These are phyloP conservation scores for Eupleurogrammus muticus DNA, from an alignment of 2,797 vertebrate species.

Conservation along the genomic window DNA sequence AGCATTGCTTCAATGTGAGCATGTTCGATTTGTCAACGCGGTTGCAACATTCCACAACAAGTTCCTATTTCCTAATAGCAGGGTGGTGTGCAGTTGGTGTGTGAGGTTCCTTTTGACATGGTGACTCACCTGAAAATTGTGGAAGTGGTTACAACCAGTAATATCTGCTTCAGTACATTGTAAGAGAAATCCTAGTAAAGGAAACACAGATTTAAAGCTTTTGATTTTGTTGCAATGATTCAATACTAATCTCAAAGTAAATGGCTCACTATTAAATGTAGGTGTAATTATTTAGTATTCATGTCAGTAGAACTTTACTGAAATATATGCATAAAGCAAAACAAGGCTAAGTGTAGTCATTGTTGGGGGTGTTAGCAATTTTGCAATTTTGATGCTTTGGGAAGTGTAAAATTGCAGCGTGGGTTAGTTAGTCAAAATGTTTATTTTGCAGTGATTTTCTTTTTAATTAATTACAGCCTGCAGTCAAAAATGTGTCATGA, in stretches of 20 bases:
- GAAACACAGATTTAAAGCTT: not conserved
- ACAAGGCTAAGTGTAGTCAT: not conserved
- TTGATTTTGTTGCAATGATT: not conserved
- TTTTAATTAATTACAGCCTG: not conserved
- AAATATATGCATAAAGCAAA: not conserved
- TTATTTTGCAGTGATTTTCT: not conserved
- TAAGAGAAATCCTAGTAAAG: not conserved
- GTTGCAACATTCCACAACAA: constrained; percentile 62
- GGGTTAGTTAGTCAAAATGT: not conserved
- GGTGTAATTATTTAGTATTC: not conserved
- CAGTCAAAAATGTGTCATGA: constrained; percentile 1
- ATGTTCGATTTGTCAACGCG: constrained; percentile 43
- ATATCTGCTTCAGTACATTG: constrained; percentile 3
- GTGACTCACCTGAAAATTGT: constrained; percentile 60
- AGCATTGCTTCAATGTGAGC: constrained; percentile 34
- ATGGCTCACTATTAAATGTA: not conserved
- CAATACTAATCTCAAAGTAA: not conserved
- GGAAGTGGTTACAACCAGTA: constrained; percentile 44
- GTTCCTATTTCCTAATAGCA: constrained; percentile 70
- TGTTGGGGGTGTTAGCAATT: not conserved
- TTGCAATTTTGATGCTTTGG: constrained; percentile 7
- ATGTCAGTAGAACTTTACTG: not conserved
- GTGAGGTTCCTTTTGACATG: constrained; percentile 42
- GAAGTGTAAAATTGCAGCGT: not conserved
- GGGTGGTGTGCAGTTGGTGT: constrained; percentile 31